Evolutionary conservation across 2,888 invertebrate genomes (phyloP).

Genomic region (Volucella zonaria): DNA sequence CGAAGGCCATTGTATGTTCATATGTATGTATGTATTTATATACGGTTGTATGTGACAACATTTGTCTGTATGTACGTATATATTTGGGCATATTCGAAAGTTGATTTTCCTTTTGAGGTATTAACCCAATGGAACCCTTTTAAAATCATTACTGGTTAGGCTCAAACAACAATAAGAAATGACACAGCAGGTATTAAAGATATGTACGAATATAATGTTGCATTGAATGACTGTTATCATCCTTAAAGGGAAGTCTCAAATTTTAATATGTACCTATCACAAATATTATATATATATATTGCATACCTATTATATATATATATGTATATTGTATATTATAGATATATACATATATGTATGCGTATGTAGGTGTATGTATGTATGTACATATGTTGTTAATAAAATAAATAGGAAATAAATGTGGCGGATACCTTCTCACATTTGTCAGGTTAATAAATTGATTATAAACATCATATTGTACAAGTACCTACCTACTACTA

Average conservation of each 20-base stretch:
- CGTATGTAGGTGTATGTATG: neutral
- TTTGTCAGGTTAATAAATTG: neutral
- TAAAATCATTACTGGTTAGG: slow-evolving; percentile 43
- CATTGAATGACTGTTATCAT: slow-evolving; percentile 51
- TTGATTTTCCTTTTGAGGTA: slow-evolving; percentile 9
- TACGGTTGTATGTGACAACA: neutral
- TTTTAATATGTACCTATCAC: slow-evolving; percentile 5
- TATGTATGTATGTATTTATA: slow-evolving; percentile 5
- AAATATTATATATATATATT: too few relatives aligned
- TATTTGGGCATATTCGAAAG: neutral
- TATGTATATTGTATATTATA: neutral
- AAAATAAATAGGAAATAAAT: slow-evolving; percentile 24
- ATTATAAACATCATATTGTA: neutral
- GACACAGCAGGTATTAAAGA: neutral
- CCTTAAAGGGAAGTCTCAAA: slow-evolving; percentile 26
- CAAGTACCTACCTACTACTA: too few relatives aligned
- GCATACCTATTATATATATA: too few relatives aligned
- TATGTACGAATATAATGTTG: slow-evolving; percentile 7
- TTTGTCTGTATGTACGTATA: slow-evolving; percentile 3
- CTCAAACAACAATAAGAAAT: slow-evolving; percentile 44
- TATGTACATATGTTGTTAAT: neutral
- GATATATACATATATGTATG: too few relatives aligned
- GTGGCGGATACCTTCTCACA: neutral
- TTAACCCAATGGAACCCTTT: slow-evolving; percentile 42
- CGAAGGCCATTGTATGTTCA: slow-evolving; percentile 2